These are phyloP conservation scores for Platorchestia sp. DNA, from an alignment of 1,140 invertebrate genomes.

Conservation along the genomic window DNA sequence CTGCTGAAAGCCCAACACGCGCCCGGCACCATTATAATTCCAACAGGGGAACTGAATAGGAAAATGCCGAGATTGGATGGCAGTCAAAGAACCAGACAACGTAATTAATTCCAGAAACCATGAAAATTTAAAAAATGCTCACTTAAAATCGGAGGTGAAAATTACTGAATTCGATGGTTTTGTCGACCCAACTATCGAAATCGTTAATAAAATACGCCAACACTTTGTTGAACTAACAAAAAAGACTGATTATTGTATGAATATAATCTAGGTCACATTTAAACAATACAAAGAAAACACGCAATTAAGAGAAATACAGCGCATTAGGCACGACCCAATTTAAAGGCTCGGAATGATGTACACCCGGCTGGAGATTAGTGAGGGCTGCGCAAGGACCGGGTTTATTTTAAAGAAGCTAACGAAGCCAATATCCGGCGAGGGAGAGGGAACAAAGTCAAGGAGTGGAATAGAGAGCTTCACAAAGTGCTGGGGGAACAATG, in stretches of 20 bases:
- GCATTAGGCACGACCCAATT: neutral
- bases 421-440: neutral
- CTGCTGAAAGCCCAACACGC: neutral
- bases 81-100: slow-evolving; percentile 5
- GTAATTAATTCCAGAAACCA: neutral
- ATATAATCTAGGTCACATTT: neutral
- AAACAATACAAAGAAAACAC: neutral
- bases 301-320: neutral
- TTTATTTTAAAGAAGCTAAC: neutral
- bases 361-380: neutral
- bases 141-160: neutral
- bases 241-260: neutral
- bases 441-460: neutral
- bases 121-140: neutral
- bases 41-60: neutral
- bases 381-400: neutral
- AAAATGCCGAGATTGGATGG: slow-evolving; percentile 9
- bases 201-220: neutral
- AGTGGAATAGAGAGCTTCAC: neutral
- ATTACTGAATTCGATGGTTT: neutral
- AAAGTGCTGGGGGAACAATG: neutral
- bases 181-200: neutral
- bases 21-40: slow-evolving; percentile 1
- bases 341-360: neutral
- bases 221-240: neutral